phyloP scores from a whole-genome alignment of 2,113 vertebrate species.

The Picathartes gymnocephalus region DNA sequence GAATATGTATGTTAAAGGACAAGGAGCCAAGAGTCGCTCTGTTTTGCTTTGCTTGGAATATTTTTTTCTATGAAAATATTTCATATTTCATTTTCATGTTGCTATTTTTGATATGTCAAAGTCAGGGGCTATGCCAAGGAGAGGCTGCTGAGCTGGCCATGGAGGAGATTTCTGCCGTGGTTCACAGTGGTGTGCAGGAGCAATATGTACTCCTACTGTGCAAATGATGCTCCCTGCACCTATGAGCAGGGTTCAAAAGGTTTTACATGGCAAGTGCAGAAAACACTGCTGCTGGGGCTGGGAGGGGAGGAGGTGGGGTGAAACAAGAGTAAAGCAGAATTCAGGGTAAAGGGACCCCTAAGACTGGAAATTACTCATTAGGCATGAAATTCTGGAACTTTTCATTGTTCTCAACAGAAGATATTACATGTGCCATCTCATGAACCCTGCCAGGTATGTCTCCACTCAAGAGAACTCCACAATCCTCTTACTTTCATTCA shows the following conservation, averaged over 20 bases:
- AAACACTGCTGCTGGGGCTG: neutral
- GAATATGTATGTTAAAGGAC: constrained; percentile 60
- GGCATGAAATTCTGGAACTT: neutral
- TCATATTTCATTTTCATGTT: neutral
- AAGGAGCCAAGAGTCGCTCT: constrained; percentile 17
- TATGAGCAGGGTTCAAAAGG: neutral
- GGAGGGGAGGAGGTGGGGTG: neutral
- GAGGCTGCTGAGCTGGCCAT: constrained; percentile 47
- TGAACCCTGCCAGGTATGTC: neutral
- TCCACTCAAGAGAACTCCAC: neutral
- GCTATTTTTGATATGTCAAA: constrained; percentile 37
- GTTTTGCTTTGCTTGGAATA: constrained; percentile 69
- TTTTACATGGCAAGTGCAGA: neutral
- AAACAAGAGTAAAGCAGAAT: neutral
- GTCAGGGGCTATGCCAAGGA: constrained; percentile 53
- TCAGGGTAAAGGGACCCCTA: neutral
- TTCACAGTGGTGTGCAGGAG: constrained; percentile 64
- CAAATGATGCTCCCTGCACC: constrained; percentile 44
- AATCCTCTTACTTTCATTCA: constrained; percentile 54
- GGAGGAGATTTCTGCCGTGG: constrained; percentile 36
- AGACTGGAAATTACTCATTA: neutral
- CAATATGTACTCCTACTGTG: constrained; percentile 51
- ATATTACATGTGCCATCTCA: neutral
- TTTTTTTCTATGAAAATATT: constrained; percentile 41
- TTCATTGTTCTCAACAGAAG: neutral